A percentile compares a stretch with the other conserved stretches of the same genome.
These are phyloP conservation scores for Brenthis hecate DNA, from an alignment of 2,888 invertebrate species.

Conservation along the genomic window DNA sequence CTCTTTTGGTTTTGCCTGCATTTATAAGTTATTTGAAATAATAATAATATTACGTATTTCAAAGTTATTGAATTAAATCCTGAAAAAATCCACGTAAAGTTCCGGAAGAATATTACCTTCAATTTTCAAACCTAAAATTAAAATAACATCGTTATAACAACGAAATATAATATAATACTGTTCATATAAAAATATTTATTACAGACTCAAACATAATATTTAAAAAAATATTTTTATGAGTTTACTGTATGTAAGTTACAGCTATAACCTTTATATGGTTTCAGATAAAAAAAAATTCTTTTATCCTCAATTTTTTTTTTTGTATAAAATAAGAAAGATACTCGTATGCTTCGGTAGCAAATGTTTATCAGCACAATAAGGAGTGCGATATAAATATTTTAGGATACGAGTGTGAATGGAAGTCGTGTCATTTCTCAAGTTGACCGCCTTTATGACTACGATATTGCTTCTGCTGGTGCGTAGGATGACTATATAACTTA, in stretches of 20 bases:
- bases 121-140: too few species aligned
- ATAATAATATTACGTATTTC: too few species aligned
- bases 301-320: background rate
- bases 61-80: too few species aligned
- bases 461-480: constrained; percentile 55
- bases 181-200: too few species aligned
- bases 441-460: constrained; percentile 64
- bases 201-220: too few species aligned
- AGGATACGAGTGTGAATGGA: constrained; percentile 75
- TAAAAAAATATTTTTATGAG: too few species aligned
- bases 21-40: too few species aligned
- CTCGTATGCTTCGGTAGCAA: constrained; percentile 32
- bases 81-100: too few species aligned
- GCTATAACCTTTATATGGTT: constrained; percentile 2
- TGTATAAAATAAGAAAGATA: constrained; percentile 9
- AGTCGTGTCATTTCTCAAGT: constrained; percentile 56
- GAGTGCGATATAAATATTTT: constrained; percentile 63
- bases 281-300: constrained; percentile 5
- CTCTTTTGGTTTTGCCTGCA: too few species aligned
- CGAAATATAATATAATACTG: too few species aligned
- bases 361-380: constrained; percentile 39
- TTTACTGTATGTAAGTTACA: background rate
- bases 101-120: too few species aligned
- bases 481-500: constrained; percentile 49
- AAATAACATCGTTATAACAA: too few species aligned